These are phyloP conservation scores for Morpho deidamia DNA, from an alignment of 2,888 invertebrate genomes.

Conservation along the genomic window DNA sequence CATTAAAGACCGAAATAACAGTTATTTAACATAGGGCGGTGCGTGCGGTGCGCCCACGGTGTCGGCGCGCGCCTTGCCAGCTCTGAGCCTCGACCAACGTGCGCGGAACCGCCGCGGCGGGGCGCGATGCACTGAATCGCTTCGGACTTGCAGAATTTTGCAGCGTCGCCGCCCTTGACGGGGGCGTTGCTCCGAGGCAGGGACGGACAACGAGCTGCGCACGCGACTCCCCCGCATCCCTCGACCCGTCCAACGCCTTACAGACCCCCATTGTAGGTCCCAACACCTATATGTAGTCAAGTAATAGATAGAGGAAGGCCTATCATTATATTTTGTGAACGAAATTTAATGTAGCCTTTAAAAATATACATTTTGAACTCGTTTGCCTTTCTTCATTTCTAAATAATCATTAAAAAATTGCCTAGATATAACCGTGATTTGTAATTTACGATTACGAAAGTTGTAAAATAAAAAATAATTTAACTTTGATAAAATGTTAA, in stretches of 20 bases:
- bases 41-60: constrained; percentile 47
- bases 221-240: constrained; percentile 65
- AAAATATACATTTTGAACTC: too few species aligned
- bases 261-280: constrained; percentile 29
- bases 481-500: too few species aligned
- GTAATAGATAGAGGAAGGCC: too few species aligned
- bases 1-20: constrained; percentile 74
- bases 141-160: constrained; percentile 76
- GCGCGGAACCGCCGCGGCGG: constrained; percentile 76
- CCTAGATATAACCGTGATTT: too few species aligned
- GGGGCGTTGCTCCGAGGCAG: constrained; percentile 77
- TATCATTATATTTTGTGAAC: too few species aligned
- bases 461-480: not conserved
- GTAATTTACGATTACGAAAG: not conserved
- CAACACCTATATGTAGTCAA: not conserved
- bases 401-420: too few species aligned
- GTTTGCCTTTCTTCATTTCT: too few species aligned
- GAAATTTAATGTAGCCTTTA: too few species aligned
- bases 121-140: constrained; percentile 75
- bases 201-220: constrained; percentile 71
- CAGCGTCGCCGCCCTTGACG: constrained; percentile 78
- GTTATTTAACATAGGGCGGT: constrained; percentile 70
- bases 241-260: constrained; percentile 42
- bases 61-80: constrained; percentile 41
- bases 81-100: constrained; percentile 44